Percentiles rank a stretch among this genome's conserved stretches.
Conservation (phyloP, 2,888 invertebrate genomes). For the Koerneria pararmatus region DNA sequence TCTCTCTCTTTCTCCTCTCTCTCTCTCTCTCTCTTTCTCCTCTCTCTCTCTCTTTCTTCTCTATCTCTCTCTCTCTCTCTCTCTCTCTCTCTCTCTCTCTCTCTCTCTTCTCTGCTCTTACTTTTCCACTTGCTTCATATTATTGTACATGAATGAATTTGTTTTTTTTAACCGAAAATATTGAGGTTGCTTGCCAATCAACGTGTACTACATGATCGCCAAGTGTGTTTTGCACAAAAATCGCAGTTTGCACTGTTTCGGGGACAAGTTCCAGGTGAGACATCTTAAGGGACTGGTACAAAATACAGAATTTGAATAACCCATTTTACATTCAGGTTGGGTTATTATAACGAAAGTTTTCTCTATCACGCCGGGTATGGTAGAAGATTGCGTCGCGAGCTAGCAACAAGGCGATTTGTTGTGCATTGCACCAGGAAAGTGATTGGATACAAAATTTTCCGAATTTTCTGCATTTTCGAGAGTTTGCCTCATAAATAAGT, state of each 20-base stretch:
- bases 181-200: slow-evolving; percentile 75
- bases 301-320: too few relatives aligned
- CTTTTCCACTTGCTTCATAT: too few relatives aligned
- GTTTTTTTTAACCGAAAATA: too few relatives aligned
- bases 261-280: slow-evolving; percentile 87
- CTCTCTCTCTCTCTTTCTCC: too few relatives aligned
- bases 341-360: slow-evolving; percentile 69
- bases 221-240: slow-evolving; percentile 76
- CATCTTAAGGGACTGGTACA: too few relatives aligned
- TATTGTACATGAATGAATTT: too few relatives aligned
- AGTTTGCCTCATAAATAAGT: neutral
- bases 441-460: neutral
- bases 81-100: too few relatives aligned
- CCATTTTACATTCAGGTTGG: slow-evolving; percentile 56
- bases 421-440: slow-evolving; percentile 83
- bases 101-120: too few relatives aligned
- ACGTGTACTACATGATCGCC: slow-evolving; percentile 77
- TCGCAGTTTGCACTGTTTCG: slow-evolving; percentile 79
- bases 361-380: slow-evolving; percentile 73
- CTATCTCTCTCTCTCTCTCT: too few relatives aligned
- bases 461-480: neutral
- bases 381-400: slow-evolving; percentile 80
- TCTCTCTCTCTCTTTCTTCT: too few relatives aligned
- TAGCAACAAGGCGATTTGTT: slow-evolving; percentile 85
- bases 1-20: too few relatives aligned